Conservation (phyloP, 2,797 vertebrate genomes). For the Anolis apletophallus region DNA sequence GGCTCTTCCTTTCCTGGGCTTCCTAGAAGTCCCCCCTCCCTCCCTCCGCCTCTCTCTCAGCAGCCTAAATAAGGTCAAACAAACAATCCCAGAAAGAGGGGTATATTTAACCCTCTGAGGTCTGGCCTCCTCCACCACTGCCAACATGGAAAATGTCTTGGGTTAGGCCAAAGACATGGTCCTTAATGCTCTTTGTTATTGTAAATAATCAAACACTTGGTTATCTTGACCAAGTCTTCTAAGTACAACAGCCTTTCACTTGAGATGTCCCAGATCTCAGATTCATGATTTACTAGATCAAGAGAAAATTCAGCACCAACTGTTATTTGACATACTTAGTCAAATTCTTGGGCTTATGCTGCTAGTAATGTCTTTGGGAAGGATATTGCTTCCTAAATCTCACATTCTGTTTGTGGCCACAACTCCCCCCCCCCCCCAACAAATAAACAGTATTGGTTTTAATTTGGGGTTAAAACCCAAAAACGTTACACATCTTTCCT, state of each 20-base stretch:
- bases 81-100: no score
- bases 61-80: no score
- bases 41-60: no score
- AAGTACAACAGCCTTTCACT: neutral
- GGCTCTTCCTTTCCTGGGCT: no score
- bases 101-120: no score
- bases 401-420: neutral
- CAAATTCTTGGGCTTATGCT: neutral
- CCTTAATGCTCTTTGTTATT: neutral
- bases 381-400: neutral
- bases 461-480: neutral
- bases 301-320: neutral
- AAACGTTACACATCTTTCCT: no score
- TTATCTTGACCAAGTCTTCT: neutral
- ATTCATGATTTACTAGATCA: no score
- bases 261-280: neutral
- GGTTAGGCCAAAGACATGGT: neutral
- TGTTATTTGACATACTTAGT: no score
- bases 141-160: neutral
- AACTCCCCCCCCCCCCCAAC: neutral
- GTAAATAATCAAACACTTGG: neutral
- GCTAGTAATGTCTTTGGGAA: neutral
- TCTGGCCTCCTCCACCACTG: no score
- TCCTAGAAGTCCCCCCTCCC: no score
- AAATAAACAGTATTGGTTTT: neutral